Evolutionary conservation across 2,797 vertebrate genomes (phyloP).

Genomic region (Pangasius mekongensis): DNA sequence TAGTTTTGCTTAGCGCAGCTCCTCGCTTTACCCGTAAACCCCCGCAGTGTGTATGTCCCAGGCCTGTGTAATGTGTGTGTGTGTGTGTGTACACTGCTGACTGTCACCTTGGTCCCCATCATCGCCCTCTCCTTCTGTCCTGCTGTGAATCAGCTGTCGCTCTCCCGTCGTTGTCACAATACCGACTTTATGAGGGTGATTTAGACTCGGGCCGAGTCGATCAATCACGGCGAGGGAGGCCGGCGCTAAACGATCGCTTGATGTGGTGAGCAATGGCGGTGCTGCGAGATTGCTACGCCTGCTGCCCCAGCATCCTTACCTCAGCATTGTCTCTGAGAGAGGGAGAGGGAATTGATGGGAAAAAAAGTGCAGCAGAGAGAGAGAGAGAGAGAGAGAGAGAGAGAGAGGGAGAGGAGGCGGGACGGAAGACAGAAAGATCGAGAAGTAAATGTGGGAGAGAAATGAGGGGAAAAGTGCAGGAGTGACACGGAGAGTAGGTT

Average conservation of each 20-base stretch:
- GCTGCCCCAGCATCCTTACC: constrained; percentile 36
- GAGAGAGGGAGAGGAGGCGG: constrained; percentile 16
- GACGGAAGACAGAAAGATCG: neutral
- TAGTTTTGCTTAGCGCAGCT: neutral
- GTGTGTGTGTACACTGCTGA: neutral
- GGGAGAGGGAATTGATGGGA: constrained; percentile 4
- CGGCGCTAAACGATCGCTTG: constrained; percentile 58
- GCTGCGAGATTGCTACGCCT: constrained; percentile 50
- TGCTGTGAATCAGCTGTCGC: constrained; percentile 62
- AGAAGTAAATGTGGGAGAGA: constrained; percentile 7
- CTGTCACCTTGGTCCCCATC: constrained; percentile 28
- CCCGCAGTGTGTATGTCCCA: neutral
- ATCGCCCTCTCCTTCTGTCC: constrained; percentile 36
- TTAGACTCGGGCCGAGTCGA: constrained; percentile 58
- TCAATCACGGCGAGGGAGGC: constrained; percentile 54
- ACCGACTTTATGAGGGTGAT: constrained; percentile 61
- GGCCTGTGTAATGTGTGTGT: neutral
- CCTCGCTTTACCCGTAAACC: constrained; percentile 13
- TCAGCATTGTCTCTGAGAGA: constrained; percentile 29
- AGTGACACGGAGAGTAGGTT: neutral
- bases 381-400: constrained; percentile 16
- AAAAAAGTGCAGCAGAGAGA: neutral
- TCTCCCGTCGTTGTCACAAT: constrained; percentile 59
- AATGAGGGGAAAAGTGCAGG: neutral
- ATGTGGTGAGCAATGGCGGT: constrained; percentile 54